A percentile compares a stretch with the other conserved stretches of the same genome.
Evolutionary conservation across 2,113 vertebrate species (phyloP).

Genomic region (Seriola aureovittata): DNA sequence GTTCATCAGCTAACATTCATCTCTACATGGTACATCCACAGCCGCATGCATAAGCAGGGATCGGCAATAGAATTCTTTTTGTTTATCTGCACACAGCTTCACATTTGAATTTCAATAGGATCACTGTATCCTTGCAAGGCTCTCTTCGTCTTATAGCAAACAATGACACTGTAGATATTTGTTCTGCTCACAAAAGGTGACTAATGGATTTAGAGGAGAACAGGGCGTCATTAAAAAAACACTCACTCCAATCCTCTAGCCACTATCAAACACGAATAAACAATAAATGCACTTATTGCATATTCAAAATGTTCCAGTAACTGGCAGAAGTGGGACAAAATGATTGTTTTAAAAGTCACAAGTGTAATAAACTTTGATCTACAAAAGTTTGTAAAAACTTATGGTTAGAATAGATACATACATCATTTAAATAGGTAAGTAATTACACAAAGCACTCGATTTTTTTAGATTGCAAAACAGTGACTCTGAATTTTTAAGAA

Average conservation of each 20-base stretch:
- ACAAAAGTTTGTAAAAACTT: no score
- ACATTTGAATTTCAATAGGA: slow-evolving; percentile 59
- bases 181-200: background rate
- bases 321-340: background rate
- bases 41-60: background rate
- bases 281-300: background rate
- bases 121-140: slow-evolving; percentile 3
- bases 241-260: background rate
- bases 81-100: background rate
- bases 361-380: background rate
- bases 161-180: background rate
- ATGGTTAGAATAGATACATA: no score
- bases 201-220: background rate
- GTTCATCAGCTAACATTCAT: background rate
- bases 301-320: background rate
- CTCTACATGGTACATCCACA: background rate
- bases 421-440: no score
- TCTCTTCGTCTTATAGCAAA: background rate
- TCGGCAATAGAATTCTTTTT: background rate
- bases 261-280: background rate
- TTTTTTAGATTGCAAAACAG: background rate
- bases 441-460: background rate
- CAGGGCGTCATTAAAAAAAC: background rate
- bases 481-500: background rate
- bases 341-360: no score